Evolutionary conservation across 2,113 vertebrate species (phyloP).

Genomic region (Dicentrarchus labrax): DNA sequence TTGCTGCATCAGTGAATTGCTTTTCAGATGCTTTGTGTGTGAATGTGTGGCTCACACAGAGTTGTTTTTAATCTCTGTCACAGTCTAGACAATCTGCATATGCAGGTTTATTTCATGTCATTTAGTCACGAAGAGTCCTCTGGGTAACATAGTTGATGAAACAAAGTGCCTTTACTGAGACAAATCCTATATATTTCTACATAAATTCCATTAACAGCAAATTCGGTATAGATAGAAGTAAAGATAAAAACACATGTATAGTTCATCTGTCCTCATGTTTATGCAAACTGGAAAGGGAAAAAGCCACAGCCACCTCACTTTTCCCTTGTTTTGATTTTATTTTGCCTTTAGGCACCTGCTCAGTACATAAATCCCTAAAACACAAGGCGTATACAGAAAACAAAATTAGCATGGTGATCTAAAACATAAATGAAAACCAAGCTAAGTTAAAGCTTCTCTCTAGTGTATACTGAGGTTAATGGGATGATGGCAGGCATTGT

Average conservation of each 20-base stretch:
- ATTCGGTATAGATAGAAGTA: neutral
- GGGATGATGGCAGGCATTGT: neutral
- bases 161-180: neutral
- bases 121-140: neutral
- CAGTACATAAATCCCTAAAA: slow-evolving; percentile 17
- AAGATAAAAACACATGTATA: neutral
- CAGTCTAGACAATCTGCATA: slow-evolving; percentile 7
- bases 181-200: neutral
- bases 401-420: slow-evolving; percentile 1
- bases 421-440: neutral
- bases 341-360: slow-evolving; percentile 7
- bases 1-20: neutral
- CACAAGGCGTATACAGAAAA: slow-evolving; percentile 1
- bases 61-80: slow-evolving; percentile 15
- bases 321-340: slow-evolving; percentile 1
- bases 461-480: slow-evolving; percentile 11
- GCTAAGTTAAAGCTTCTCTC: neutral
- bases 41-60: neutral
- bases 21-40: neutral
- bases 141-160: neutral
- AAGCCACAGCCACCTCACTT: neutral
- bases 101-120: neutral
- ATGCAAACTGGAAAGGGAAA: neutral
- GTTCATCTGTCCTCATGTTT: neutral
- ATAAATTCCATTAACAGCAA: neutral